These are phyloP conservation scores for Kryptolebias marmoratus DNA, from an alignment of 2,113 vertebrate species.

Conservation along the genomic window DNA sequence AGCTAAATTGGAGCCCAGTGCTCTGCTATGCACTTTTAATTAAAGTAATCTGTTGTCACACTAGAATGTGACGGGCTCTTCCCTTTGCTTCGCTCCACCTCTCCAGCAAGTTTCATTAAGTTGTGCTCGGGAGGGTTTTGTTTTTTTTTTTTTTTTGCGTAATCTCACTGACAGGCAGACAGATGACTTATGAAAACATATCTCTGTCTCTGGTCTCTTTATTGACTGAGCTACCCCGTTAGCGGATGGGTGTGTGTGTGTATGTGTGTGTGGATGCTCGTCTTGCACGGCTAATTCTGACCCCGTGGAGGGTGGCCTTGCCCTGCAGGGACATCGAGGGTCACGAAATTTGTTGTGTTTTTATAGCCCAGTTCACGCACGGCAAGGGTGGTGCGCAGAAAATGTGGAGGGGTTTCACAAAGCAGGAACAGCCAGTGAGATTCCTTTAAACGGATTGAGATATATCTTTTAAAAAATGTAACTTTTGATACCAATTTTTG, in stretches of 20 bases:
- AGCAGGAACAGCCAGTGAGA: conserved; percentile 16
- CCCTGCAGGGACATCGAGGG: conserved; percentile 28
- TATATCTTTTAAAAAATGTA: too few species aligned
- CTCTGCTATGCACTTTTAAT: conserved; percentile 1
- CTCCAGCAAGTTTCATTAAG: background rate
- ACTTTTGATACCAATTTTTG: background rate
- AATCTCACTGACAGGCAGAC: background rate
- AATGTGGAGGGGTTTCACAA: conserved; percentile 6
- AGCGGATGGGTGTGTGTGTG: background rate
- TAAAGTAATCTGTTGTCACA: conserved; percentile 9
- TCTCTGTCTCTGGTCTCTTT: background rate
- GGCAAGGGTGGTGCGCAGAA: conserved; percentile 2
- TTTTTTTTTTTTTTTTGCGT: background rate
- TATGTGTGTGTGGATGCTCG: conserved; percentile 17
- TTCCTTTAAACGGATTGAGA: background rate
- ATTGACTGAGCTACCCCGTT: background rate
- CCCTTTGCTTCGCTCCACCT: background rate
- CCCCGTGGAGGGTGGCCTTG: conserved; percentile 33
- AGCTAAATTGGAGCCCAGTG: background rate
- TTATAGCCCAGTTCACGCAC: conserved; percentile 28
- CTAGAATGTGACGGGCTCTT: background rate
- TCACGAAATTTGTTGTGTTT: conserved; percentile 41
- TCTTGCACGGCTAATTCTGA: conserved; percentile 32
- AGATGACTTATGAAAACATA: background rate
- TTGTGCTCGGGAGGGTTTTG: background rate